Percentiles rank a stretch among this genome's conserved stretches.
Conservation (phyloP, 2,113 vertebrate species). For the Heliornis fulica region DNA sequence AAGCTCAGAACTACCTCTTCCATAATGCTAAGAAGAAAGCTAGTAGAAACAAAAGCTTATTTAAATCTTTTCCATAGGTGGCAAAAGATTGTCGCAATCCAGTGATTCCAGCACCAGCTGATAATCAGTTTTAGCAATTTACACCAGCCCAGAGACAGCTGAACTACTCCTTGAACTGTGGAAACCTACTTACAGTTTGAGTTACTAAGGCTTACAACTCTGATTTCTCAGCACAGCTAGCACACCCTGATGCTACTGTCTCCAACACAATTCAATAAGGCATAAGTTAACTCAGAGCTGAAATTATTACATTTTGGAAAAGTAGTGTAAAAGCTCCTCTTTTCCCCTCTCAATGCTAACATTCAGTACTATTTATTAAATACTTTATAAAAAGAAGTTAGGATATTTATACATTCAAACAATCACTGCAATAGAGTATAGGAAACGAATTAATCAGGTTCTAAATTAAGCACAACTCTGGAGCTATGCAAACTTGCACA, state of each 20-base stretch:
- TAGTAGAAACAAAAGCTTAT: neutral
- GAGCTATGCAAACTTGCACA: constrained; percentile 24
- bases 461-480: constrained; percentile 61
- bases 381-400: constrained; percentile 72
- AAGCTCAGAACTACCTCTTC: constrained; percentile 24
- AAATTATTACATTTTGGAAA: constrained; percentile 56
- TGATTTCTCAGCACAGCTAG: constrained; percentile 23
- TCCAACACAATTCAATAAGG: constrained; percentile 67
- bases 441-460: constrained; percentile 50
- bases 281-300: constrained; percentile 67
- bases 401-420: constrained; percentile 72
- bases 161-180: constrained; percentile 23
- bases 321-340: constrained; percentile 76
- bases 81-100: too few relatives aligned
- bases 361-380: constrained; percentile 73
- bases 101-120: constrained; percentile 41
- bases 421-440: constrained; percentile 56
- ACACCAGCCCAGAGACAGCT: constrained; percentile 31
- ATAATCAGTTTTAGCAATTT: constrained; percentile 9
- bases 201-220: constrained; percentile 8
- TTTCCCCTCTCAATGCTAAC: constrained; percentile 48
- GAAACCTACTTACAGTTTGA: neutral
- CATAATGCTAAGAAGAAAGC: neutral
- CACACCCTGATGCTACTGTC: constrained; percentile 11
- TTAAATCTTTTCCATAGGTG: neutral